A percentile compares a stretch with the other conserved stretches of the same genome.
These are phyloP conservation scores for Mobula birostris DNA, from an alignment of 2,113 vertebrate species.

Conservation along the genomic window DNA sequence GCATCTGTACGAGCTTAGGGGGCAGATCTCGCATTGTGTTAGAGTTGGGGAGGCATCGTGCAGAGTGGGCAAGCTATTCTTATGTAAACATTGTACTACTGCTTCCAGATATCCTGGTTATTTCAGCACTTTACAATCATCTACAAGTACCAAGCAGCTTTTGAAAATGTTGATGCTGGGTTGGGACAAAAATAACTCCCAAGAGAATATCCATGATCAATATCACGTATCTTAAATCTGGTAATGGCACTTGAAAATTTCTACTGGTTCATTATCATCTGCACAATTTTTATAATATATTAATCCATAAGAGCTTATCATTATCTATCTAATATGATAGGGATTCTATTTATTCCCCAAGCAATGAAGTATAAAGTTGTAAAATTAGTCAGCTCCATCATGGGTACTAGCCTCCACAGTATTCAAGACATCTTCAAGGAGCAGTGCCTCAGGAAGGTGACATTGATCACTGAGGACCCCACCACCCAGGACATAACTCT, in stretches of 20 bases:
- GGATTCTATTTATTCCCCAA: neutral
- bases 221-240: neutral
- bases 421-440: no score
- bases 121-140: neutral
- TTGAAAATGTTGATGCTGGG: neutral
- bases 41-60: neutral
- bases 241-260: neutral
- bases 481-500: no score
- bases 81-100: neutral
- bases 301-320: neutral
- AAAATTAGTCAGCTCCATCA: no score
- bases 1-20: neutral
- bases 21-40: neutral
- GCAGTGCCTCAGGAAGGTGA: no score
- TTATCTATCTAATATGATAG: neutral
- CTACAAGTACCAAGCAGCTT: neutral
- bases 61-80: neutral
- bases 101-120: neutral
- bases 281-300: neutral
- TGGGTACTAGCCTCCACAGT: no score
- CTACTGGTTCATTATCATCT: neutral
- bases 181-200: neutral
- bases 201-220: neutral
- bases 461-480: no score
- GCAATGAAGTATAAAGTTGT: no score